Conservation (phyloP, 1,140 invertebrate genomes). For the Oryctes rhinoceros region DNA sequence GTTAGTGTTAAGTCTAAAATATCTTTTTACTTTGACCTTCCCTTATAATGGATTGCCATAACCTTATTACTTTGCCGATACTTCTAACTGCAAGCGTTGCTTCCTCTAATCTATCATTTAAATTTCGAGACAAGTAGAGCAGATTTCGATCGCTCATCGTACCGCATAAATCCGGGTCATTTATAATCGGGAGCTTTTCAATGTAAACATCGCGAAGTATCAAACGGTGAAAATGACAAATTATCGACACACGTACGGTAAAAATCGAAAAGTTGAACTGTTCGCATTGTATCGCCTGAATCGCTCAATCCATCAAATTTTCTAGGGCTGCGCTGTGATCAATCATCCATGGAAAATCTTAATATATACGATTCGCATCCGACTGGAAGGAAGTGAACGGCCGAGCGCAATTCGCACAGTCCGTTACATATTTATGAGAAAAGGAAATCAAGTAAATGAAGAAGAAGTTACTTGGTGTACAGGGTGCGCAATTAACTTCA, state of each 20-base stretch:
- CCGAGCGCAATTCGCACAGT: background rate
- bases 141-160: background rate
- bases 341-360: slow-evolving; percentile 13
- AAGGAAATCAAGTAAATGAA: background rate
- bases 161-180: background rate
- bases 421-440: background rate
- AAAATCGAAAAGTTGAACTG: slow-evolving; percentile 22
- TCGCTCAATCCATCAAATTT: slow-evolving; percentile 18
- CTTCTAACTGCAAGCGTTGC: background rate
- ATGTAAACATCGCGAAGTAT: background rate
- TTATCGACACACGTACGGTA: slow-evolving; percentile 8
- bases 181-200: slow-evolving; percentile 3
- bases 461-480: background rate
- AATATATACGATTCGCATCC: background rate
- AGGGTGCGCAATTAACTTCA: no score
- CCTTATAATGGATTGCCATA: background rate
- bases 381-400: slow-evolving; percentile 2
- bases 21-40: background rate
- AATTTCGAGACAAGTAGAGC: background rate
- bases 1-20: no score
- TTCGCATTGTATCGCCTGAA: background rate
- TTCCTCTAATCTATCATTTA: background rate
- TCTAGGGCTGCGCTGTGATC: background rate
- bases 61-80: background rate
- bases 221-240: slow-evolving; percentile 10